Conservation (phyloP, 2,888 invertebrate species). For the Meganola albula region DNA sequence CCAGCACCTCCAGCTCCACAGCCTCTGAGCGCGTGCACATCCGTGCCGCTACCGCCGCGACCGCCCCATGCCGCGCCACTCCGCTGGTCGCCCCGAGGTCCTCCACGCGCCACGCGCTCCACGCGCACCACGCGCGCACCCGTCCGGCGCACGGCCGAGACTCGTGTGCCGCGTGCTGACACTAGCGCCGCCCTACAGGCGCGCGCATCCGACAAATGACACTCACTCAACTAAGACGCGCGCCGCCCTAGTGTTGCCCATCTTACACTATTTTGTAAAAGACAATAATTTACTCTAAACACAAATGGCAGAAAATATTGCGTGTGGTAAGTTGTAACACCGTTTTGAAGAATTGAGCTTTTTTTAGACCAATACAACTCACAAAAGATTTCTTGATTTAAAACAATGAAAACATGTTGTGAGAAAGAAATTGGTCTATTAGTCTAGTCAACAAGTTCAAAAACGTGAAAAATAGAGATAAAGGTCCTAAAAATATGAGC, state of each 20-base stretch:
- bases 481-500: too few species aligned
- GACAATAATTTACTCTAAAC: constrained; percentile 3
- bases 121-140: constrained; percentile 40
- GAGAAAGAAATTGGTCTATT: too few species aligned
- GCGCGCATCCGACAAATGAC: constrained; percentile 41
- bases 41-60: constrained; percentile 82
- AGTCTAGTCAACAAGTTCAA: too few species aligned
- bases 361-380: too few species aligned
- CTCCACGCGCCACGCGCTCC: constrained; percentile 41
- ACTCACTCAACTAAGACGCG: too few species aligned
- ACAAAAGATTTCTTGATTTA: too few species aligned
- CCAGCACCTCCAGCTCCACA: constrained; percentile 88
- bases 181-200: constrained; percentile 41
- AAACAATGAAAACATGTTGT: too few species aligned
- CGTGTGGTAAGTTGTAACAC: too few species aligned
- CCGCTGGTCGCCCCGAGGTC: constrained; percentile 43
- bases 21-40: constrained; percentile 89
- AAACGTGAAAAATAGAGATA: too few species aligned
- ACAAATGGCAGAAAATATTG: too few species aligned
- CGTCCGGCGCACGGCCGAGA: constrained; percentile 49
- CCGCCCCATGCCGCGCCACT: constrained; percentile 82
- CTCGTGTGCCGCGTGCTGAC: constrained; percentile 34
- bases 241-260: constrained; percentile 41
- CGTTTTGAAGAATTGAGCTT: too few species aligned
- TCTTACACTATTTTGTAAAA: constrained; percentile 13